Percentiles rank a stretch among this genome's conserved stretches.
Evolutionary conservation across 2,888 invertebrate species (phyloP).

Genomic region (Ophion ellenae): DNA sequence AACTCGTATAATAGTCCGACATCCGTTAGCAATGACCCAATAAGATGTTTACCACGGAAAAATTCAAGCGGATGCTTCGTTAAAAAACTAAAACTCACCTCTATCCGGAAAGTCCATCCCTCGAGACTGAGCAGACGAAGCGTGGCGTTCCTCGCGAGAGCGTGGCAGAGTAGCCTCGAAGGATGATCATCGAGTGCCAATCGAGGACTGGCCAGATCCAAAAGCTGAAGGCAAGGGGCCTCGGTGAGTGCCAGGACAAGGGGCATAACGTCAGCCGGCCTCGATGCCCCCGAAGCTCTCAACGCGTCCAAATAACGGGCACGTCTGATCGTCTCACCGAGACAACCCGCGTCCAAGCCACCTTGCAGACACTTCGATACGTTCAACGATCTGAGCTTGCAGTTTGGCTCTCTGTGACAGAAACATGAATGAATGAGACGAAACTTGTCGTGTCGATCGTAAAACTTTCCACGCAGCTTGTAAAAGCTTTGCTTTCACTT

Average conservation of each 20-base stretch:
- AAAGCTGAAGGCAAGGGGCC: constrained; percentile 85
- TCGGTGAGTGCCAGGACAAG: constrained; percentile 85
- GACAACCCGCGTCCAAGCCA: constrained; percentile 85
- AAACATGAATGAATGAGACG: neutral
- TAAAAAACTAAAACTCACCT: constrained; percentile 80
- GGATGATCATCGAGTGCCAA: constrained; percentile 85
- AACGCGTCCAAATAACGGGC: constrained; percentile 85
- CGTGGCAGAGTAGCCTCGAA: constrained; percentile 84
- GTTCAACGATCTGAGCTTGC: constrained; percentile 85
- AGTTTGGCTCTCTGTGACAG: constrained; percentile 83
- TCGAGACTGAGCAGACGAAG: constrained; percentile 85
- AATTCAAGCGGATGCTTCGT: neutral
- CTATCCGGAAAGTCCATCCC: constrained; percentile 86
- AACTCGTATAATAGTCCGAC: too few relatives aligned
- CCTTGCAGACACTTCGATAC: constrained; percentile 86
- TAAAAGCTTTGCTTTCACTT: neutral
- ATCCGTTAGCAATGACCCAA: too few relatives aligned
- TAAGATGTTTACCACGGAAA: neutral
- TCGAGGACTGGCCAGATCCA: constrained; percentile 85
- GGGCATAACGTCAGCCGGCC: constrained; percentile 85
- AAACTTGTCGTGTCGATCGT: constrained; percentile 3
- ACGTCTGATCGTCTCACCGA: constrained; percentile 85
- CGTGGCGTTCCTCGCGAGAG: constrained; percentile 84
- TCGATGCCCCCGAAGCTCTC: constrained; percentile 85
- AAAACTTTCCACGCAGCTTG: neutral